Evolutionary conservation across 2,888 invertebrate genomes (phyloP), one percentile per base, ranked within the genome.

Genomic region (Exephanes ischioxanthus): DNA sequence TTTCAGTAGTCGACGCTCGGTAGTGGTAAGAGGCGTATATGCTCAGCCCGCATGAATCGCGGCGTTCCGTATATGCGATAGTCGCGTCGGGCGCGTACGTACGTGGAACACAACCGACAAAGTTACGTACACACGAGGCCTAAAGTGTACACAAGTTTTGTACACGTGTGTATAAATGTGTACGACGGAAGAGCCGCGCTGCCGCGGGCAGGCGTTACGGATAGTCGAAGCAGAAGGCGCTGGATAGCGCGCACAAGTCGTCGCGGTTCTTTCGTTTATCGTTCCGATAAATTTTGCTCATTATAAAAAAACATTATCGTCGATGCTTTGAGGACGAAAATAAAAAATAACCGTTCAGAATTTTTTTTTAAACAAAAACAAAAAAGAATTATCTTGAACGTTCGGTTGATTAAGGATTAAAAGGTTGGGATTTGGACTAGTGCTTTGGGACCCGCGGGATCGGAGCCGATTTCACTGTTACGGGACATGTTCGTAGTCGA

Each of bases 401-500:
- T 51, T 11, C 19, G 26, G 4, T 26, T 33, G 19, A 26, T 33
- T 11, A 7, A 66, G 30, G 7, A 48, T 66, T 51, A 2, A 51
- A 37, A 4, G 19, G 19, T 51, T 16, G 14, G 22, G 2, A 30
- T 26, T 67, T 73, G 16, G 4, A n/a, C n/a, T 14, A 67, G 80
- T 79, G 82, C 1, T 37, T 30, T 72, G 37, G 33, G 72, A 83
- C 83, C 63, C 73, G 76, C 86, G 80, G 41, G 72, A 86, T 85
- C 75, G 80, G 61, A 48, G 85, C 61, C 70, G 71, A 67, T 81
- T 58, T 67, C 88, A 83, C 4, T 72, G 79, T 72, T 16, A 88
- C 88, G 84, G 86, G 87, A 90, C 86, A 66, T 66, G 55, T 53
- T 72, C 83, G 82, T 87, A 87, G 90, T 83, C 88, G 80, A 91